These are phyloP conservation scores for Helostoma temminkii DNA, from an alignment of 2,797 vertebrate genomes.

Conservation along the genomic window DNA sequence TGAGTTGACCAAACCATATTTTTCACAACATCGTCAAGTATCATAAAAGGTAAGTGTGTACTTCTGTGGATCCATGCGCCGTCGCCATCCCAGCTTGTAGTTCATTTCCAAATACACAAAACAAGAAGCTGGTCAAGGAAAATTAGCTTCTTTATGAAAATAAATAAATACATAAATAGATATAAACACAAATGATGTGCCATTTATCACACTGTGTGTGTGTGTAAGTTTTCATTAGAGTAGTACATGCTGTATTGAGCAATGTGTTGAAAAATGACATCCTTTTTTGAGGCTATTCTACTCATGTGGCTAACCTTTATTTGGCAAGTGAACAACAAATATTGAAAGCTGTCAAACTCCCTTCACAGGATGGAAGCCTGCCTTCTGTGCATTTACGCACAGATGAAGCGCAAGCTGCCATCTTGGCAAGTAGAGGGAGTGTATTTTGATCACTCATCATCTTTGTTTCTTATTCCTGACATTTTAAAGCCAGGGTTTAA, in stretches of 20 bases:
- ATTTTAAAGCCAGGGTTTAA: slow-evolving; percentile 54
- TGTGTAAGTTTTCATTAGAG: slow-evolving; percentile 6
- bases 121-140: slow-evolving; percentile 35
- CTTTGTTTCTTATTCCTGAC: slow-evolving; percentile 56
- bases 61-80: slow-evolving; percentile 40
- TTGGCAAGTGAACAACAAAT: slow-evolving; percentile 54
- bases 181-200: slow-evolving; percentile 16
- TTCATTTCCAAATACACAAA: slow-evolving; percentile 46
- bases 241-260: slow-evolving; percentile 3
- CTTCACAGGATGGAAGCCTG: slow-evolving; percentile 49
- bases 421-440: slow-evolving; percentile 46
- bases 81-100: slow-evolving; percentile 31
- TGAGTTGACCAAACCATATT: slow-evolving; percentile 49
- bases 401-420: slow-evolving; percentile 71
- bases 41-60: slow-evolving; percentile 46
- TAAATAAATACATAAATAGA: not conserved
- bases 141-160: slow-evolving; percentile 27
- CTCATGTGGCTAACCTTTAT: slow-evolving; percentile 44
- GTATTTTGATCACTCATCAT: slow-evolving; percentile 54
- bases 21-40: slow-evolving; percentile 57
- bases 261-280: slow-evolving; percentile 20
- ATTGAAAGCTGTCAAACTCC: slow-evolving; percentile 58
- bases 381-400: slow-evolving; percentile 71
- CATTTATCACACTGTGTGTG: slow-evolving; percentile 1
- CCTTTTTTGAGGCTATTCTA: slow-evolving; percentile 17